Evolutionary conservation across 2,113 vertebrate genomes (phyloP).

Genomic region (Crotophaga sulcirostris): DNA sequence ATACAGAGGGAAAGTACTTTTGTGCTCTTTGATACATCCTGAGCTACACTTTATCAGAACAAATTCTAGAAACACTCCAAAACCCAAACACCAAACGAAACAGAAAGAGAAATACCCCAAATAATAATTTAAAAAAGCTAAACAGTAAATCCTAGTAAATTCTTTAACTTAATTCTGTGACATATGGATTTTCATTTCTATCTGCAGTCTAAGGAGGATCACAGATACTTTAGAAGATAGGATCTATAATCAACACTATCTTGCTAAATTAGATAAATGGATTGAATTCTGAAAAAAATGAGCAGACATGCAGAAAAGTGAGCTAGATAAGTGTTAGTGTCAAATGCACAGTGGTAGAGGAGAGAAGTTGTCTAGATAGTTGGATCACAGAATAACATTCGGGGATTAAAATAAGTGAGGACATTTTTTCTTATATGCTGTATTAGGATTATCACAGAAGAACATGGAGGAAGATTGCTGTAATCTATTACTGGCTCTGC

Average conservation of each 20-base stretch:
- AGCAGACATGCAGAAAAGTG: background rate
- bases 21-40: background rate
- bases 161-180: background rate
- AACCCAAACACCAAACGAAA: background rate
- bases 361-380: background rate
- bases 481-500: background rate
- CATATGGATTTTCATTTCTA: background rate
- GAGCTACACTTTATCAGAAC: background rate
- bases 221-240: background rate
- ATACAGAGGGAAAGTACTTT: background rate
- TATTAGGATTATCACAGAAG: background rate
- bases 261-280: background rate
- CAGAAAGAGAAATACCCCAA: accelerated
- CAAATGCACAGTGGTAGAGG: background rate
- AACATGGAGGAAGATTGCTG: background rate
- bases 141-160: background rate
- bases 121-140: background rate
- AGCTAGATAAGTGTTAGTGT: background rate
- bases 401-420: background rate
- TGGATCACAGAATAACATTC: background rate
- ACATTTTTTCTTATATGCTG: background rate
- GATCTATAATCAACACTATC: background rate
- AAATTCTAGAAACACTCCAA: background rate
- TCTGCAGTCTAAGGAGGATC: background rate
- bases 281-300: background rate